These are phyloP conservation scores for Polypterus bichir DNA, from an alignment of 2,113 vertebrate species.

Conservation along the genomic window DNA sequence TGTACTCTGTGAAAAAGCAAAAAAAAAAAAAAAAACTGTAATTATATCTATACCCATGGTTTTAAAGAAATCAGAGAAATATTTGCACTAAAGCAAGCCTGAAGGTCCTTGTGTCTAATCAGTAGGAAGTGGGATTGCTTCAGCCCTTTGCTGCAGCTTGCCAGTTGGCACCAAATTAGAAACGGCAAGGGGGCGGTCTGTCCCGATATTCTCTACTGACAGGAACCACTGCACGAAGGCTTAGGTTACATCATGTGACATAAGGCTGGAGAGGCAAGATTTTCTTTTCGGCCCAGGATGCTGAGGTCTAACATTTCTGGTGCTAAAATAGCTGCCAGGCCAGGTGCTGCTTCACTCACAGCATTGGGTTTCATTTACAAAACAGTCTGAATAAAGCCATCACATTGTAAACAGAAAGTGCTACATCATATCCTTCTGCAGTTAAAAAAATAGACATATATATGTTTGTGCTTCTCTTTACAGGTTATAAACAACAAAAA, in stretches of 20 bases:
- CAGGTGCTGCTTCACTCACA: conserved; percentile 51
- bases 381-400: conserved; percentile 32
- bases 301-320: conserved; percentile 44
- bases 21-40: not conserved
- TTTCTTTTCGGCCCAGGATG: conserved; percentile 26
- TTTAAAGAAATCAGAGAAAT: not conserved
- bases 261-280: conserved; percentile 29
- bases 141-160: conserved; percentile 2
- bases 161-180: conserved; percentile 24
- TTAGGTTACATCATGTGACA: conserved; percentile 51
- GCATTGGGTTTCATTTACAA: conserved; percentile 46
- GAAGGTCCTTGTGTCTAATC: conserved; percentile 3
- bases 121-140: conserved; percentile 1
- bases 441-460: not conserved
- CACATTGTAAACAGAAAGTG: conserved; percentile 37
- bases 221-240: conserved; percentile 32
- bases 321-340: conserved; percentile 50
- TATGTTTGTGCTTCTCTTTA: conserved; percentile 1
- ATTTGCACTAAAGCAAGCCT: not conserved
- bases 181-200: conserved; percentile 35
- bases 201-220: conserved; percentile 30
- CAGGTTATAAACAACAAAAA: conserved; percentile 9
- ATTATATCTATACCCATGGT: conserved; percentile 15
- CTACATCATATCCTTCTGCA: conserved; percentile 27
- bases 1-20: not conserved